These are phyloP conservation scores for Dysidea cf. avara DNA, from an alignment of 37 sponge, comb jelly and placozoan genomes.

Conservation along the genomic window DNA sequence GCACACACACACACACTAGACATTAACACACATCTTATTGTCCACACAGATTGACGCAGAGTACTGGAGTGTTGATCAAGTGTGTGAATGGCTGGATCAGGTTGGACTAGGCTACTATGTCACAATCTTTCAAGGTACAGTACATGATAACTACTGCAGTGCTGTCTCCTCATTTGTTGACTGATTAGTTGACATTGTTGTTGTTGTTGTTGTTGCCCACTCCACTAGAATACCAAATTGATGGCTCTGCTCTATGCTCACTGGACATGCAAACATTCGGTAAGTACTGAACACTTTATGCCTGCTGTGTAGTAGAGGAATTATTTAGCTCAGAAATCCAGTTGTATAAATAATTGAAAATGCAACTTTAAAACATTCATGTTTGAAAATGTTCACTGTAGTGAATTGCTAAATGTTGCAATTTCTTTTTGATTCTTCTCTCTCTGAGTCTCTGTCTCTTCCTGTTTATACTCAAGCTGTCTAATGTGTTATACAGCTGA, in stretches of 20 bases:
- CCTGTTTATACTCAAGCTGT: too few species aligned
- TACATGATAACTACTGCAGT: background rate
- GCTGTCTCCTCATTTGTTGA: too few species aligned
- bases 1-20: conserved; percentile 17
- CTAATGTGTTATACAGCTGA: conserved; percentile 41
- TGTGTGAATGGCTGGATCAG: conserved; percentile 65
- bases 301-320: background rate
- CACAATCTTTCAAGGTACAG: conserved; percentile 33
- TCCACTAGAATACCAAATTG: conserved; percentile 24
- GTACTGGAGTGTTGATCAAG: conserved; percentile 46
- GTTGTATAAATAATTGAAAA: too few species aligned
- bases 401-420: too few species aligned
- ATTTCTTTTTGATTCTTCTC: too few species aligned
- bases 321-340: too few species aligned
- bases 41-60: conserved; percentile 38
- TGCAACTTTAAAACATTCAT: too few species aligned
- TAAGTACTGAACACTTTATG: background rate
- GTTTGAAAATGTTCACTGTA: too few species aligned
- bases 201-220: too few species aligned
- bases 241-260: conserved; percentile 12
- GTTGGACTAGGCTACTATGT: conserved; percentile 36
- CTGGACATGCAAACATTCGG: conserved; percentile 28
- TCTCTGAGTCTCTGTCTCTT: too few species aligned
- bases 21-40: background rate
- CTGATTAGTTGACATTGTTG: too few species aligned